A percentile compares a stretch with the other conserved stretches of the same genome.
Conservation (phyloP, 1,140 invertebrate genomes). For the Drosophila asahinai region DNA sequence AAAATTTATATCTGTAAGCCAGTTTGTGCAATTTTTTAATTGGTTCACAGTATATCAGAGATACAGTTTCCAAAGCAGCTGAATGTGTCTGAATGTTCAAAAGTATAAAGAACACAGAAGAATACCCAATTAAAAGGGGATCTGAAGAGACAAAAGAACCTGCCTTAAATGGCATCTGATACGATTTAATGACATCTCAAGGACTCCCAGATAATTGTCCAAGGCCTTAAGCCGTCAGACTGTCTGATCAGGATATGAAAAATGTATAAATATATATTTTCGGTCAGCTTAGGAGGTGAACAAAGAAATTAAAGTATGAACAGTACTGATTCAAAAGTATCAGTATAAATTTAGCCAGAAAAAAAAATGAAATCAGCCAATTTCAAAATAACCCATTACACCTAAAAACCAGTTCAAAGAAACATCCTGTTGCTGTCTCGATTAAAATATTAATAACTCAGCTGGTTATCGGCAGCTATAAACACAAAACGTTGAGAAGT, state of each 20-base stretch:
- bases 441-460: constrained; percentile 10
- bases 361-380: background rate
- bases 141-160: background rate
- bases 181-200: background rate
- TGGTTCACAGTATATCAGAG: no score
- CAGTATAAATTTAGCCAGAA: constrained; percentile 1
- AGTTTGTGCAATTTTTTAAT: no score
- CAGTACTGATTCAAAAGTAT: background rate
- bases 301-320: background rate
- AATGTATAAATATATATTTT: background rate
- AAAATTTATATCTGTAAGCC: no score
- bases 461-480: constrained; percentile 1
- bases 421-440: constrained; percentile 8
- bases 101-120: no score
- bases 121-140: no score
- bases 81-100: no score
- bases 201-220: background rate
- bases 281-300: background rate
- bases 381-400: background rate
- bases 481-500: constrained; percentile 11
- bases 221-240: background rate
- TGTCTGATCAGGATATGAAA: background rate
- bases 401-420: constrained; percentile 4
- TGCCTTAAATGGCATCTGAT: background rate
- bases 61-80: no score